These are phyloP conservation scores for Syngnathoides biaculeatus DNA, from an alignment of 2,113 vertebrate genomes.

Conservation along the genomic window DNA sequence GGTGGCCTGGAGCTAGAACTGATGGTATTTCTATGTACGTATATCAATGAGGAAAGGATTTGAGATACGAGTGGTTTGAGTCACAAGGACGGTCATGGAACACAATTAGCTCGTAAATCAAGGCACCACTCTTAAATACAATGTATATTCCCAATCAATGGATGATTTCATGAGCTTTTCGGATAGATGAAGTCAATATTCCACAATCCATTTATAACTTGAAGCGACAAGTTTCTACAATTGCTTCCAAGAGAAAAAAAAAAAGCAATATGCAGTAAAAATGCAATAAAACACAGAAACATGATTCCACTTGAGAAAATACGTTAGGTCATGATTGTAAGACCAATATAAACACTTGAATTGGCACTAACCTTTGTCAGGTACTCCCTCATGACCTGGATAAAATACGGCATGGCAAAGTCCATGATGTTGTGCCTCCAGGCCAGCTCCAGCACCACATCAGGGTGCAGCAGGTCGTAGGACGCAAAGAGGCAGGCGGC, in stretches of 20 bases:
- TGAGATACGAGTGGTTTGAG: background rate
- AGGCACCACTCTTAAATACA: background rate
- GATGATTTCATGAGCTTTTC: background rate
- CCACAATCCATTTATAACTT: slow-evolving; percentile 8
- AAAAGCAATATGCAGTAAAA: background rate
- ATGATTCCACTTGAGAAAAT: background rate
- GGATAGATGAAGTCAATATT: background rate
- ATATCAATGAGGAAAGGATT: too few species aligned
- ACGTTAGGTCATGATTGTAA: background rate
- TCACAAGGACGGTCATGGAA: background rate
- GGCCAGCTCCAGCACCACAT: slow-evolving; percentile 85
- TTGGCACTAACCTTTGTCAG: slow-evolving; percentile 79
- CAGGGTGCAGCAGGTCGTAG: slow-evolving; percentile 84
- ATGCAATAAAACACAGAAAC: background rate
- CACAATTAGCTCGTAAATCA: background rate
- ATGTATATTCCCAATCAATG: background rate
- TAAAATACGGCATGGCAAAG: slow-evolving; percentile 90
- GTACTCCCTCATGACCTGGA: slow-evolving; percentile 89
- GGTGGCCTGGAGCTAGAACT: background rate
- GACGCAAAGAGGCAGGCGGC: slow-evolving; percentile 85
- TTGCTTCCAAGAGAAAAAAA: slow-evolving; percentile 15
- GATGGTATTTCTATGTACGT: too few species aligned
- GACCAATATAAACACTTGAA: background rate
- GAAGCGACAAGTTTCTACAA: slow-evolving; percentile 8
- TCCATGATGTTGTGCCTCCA: slow-evolving; percentile 86